These are phyloP conservation scores for Acrocephalus scirpaceus DNA, from an alignment of 2,797 vertebrate species.

Conservation along the genomic window DNA sequence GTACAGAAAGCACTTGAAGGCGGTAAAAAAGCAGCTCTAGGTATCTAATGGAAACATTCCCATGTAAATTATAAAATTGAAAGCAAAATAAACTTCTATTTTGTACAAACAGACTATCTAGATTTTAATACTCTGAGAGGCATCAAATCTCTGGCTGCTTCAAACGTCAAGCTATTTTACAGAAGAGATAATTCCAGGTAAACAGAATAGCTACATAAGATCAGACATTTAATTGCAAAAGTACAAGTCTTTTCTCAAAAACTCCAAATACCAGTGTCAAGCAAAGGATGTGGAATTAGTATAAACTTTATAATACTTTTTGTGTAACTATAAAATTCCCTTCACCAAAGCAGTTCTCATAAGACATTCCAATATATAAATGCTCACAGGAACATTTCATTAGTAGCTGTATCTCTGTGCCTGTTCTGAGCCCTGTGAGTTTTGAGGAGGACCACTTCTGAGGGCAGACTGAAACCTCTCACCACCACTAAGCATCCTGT, in stretches of 20 bases:
- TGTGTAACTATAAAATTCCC: neutral
- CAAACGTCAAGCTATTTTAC: neutral
- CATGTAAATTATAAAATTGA: neutral
- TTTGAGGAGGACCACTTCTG: neutral
- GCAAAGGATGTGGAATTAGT: neutral
- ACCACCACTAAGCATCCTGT: neutral
- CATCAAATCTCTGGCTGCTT: neutral
- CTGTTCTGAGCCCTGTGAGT: neutral
- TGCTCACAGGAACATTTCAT: neutral
- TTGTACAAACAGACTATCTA: neutral
- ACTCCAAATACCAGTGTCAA: neutral
- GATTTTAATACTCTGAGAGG: neutral
- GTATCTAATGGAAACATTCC: neutral
- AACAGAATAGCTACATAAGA: neutral
- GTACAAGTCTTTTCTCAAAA: neutral
- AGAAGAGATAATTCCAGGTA: neutral
- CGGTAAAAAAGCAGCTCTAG: neutral
- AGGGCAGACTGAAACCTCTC: neutral
- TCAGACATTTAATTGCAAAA: neutral
- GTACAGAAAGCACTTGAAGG: constrained; percentile 23
- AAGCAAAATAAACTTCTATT: neutral
- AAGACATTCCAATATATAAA: neutral
- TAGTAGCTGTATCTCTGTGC: neutral
- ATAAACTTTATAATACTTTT: neutral
- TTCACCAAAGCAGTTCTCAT: neutral